Evolutionary conservation across 2,888 invertebrate genomes (phyloP).

Genomic region (Acleris sparsana): DNA sequence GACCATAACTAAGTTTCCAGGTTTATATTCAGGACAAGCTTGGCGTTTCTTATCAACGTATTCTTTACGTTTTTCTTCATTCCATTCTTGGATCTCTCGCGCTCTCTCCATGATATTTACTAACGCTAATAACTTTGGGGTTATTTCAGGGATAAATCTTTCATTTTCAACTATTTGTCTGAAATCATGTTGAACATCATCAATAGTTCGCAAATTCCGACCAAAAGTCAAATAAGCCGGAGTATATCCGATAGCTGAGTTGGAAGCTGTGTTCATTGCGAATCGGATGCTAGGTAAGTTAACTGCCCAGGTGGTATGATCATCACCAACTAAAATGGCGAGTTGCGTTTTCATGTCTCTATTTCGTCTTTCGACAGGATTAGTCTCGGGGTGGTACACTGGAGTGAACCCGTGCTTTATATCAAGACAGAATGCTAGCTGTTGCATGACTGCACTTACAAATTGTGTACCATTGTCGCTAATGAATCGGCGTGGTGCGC

Average conservation of each 20-base stretch:
- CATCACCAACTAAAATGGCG: too few species aligned
- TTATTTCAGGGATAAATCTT: too few species aligned
- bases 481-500: conserved; percentile 49
- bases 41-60: not conserved
- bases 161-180: not conserved
- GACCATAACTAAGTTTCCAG: too few species aligned
- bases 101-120: not conserved
- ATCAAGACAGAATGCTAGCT: too few species aligned
- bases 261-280: conserved; percentile 55
- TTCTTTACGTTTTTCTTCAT: conserved; percentile 8
- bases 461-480: conserved; percentile 22
- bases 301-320: conserved; percentile 49
- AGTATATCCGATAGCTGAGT: not conserved
- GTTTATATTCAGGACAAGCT: too few species aligned
- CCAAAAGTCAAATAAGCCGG: conserved; percentile 18
- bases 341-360: too few species aligned
- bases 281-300: conserved; percentile 54
- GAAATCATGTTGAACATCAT: not conserved
- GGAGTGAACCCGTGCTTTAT: too few species aligned
- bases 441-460: too few species aligned
- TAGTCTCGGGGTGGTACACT: too few species aligned
- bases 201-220: not conserved
- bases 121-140: too few species aligned
- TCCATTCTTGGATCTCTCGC: conserved; percentile 3
- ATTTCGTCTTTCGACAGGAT: too few species aligned